Percentiles rank a stretch among this genome's conserved stretches.
phyloP scores from a whole-genome alignment of 2,888 invertebrate species.

The Lacanobia wlatinum region DNA sequence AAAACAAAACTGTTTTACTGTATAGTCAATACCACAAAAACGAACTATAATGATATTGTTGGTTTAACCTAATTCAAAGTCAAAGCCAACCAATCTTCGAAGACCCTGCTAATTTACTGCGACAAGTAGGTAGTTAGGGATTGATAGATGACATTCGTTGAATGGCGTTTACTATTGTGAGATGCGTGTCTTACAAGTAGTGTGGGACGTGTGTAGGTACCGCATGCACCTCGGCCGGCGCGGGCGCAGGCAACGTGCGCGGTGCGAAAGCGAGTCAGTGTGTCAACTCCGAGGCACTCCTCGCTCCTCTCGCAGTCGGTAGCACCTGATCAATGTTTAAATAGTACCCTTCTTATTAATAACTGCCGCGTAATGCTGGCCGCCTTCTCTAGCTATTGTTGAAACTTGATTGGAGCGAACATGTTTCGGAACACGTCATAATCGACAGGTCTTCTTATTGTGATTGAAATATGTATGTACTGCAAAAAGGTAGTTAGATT shows the following conservation, averaged over 20 bases:
- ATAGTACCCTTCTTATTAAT: constrained; percentile 67
- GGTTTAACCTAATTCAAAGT: background rate
- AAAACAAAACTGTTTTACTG: background rate
- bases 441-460: constrained; percentile 13
- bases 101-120: background rate
- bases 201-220: constrained; percentile 47
- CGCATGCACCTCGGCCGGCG: constrained; percentile 44
- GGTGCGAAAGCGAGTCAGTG: constrained; percentile 89
- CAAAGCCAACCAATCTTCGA: background rate
- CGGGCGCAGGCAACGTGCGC: constrained; percentile 30
- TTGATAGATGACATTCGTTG: constrained; percentile 44
- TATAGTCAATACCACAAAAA: too few species aligned
- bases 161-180: constrained; percentile 62
- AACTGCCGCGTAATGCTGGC: constrained; percentile 45
- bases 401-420: constrained; percentile 45
- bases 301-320: constrained; percentile 67
- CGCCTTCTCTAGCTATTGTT: constrained; percentile 46
- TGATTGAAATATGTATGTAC: constrained; percentile 21
- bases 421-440: constrained; percentile 43
- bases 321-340: constrained; percentile 76
- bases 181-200: constrained; percentile 52
- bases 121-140: constrained; percentile 11
- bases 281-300: constrained; percentile 79
- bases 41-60: background rate
- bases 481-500: constrained; percentile 15